Conservation (phyloP, 2,113 vertebrate genomes). For the Elanoides forficatus region DNA sequence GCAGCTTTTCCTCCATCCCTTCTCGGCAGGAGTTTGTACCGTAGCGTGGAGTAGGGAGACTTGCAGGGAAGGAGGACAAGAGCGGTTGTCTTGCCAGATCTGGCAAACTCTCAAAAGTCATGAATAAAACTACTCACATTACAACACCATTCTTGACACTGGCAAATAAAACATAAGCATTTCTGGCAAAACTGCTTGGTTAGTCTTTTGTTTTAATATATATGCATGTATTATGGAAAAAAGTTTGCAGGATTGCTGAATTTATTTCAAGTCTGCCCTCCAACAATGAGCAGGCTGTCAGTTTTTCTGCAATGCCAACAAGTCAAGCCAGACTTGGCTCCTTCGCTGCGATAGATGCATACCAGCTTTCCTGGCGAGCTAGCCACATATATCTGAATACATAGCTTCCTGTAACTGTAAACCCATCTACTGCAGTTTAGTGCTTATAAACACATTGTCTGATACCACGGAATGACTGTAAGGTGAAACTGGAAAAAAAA, state of each 20-base stretch:
- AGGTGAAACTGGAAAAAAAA: background rate
- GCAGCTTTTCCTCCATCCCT: background rate
- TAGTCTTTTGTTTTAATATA: background rate
- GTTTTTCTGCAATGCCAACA: background rate
- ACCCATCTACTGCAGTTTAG: background rate
- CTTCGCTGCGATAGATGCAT: rapidly evolving
- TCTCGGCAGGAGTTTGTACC: background rate
- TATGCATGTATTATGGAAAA: background rate
- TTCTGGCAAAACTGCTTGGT: background rate
- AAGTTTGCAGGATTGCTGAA: background rate
- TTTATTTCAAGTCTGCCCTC: background rate
- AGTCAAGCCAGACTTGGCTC: background rate
- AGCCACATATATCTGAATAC: background rate
- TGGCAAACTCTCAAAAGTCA: background rate
- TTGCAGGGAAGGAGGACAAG: background rate
- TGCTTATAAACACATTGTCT: background rate
- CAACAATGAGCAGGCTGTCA: background rate
- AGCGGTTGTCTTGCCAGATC: background rate
- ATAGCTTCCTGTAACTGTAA: background rate
- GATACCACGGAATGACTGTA: rapidly evolving
- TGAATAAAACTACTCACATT: background rate
- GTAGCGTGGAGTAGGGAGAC: background rate
- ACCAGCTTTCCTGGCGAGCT: background rate
- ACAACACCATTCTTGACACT: background rate
- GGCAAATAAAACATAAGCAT: background rate